Evolutionary conservation across 2,113 vertebrate genomes (phyloP).

Genomic region (Ovibos moschatus): DNA sequence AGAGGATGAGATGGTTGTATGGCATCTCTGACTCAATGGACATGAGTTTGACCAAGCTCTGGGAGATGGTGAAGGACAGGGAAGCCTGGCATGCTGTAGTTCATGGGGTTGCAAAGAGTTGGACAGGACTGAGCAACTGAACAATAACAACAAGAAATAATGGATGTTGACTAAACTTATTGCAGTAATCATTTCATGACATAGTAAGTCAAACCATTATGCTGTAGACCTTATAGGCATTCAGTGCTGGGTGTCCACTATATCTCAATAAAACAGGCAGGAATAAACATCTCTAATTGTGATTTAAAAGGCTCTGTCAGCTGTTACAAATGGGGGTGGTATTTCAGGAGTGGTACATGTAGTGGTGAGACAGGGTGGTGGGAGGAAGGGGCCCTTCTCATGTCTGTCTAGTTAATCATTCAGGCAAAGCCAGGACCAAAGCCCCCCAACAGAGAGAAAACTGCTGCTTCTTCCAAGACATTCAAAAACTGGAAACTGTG

Average conservation of each 20-base stretch:
- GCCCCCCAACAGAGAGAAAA: neutral
- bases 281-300: neutral
- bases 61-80: neutral
- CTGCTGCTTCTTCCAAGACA: neutral
- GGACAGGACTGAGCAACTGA: neutral
- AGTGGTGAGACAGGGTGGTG: fast-evolving
- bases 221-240: neutral
- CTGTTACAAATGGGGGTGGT: neutral
- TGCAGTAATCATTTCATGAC: neutral
- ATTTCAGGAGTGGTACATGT: neutral
- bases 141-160: neutral
- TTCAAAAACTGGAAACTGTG: neutral
- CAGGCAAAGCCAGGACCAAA: neutral
- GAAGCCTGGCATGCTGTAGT: neutral
- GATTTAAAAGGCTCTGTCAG: neutral
- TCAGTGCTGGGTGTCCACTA: neutral
- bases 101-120: neutral
- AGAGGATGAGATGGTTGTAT: neutral
- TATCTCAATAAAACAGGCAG: neutral
- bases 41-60: neutral
- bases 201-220: neutral
- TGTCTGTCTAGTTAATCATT: neutral
- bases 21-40: neutral
- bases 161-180: neutral
- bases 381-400: neutral